Base-by-base conservation (phyloP, 1,140 invertebrate genomes). In the Bombus ignitus region DNA sequence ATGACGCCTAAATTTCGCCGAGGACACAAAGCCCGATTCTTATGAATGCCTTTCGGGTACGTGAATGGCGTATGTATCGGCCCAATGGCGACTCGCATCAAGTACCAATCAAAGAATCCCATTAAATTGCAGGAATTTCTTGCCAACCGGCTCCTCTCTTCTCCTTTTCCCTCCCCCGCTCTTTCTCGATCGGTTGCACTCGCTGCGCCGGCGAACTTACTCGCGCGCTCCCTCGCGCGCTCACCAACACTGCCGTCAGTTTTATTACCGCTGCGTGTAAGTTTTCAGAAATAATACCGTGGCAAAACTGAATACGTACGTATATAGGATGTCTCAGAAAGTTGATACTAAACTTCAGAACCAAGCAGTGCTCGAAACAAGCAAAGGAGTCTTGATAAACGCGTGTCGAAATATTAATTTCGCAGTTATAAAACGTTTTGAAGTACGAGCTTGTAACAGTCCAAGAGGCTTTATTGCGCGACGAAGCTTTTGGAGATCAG, bases 61-160 rank as follows among this genome's bases (percentile, higher is more conserved):
- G 94, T 94, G 94, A 93, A 91, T 84, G 89, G 93, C 89, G 88
- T 94, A 89, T 90, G 88, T 91, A 91, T 92, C 91, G 90, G 88
- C 79, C 88, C 91, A 92, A 92, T 92, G 91, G 85, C 91, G 90
- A 93, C 91, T 91, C 91, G 92, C 91, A 94, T 94, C 92, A 94
- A 93, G 93, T 93, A 94, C 93, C 94, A 94, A 94, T 94, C 94
- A 94, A 93, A 94, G 93, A 94, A 94, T 94, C 92, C 91, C 92
- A 94, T 94, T 94, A 94, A 94, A 94, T 94, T 93, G 92, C 93
- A 94, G 91, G 93, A 94, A 94, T 94, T 94, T 94, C 93, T 94
- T 93, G 92, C 91, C 92, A 91, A 92, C 92, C 89, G 87, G 89
- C 91, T 90, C 83, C 87, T 90, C 86, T 87, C 90, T 53, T 85